Base-by-base conservation (phyloP, 2,797 vertebrate genomes). In the Trachops cirrhosus region DNA sequence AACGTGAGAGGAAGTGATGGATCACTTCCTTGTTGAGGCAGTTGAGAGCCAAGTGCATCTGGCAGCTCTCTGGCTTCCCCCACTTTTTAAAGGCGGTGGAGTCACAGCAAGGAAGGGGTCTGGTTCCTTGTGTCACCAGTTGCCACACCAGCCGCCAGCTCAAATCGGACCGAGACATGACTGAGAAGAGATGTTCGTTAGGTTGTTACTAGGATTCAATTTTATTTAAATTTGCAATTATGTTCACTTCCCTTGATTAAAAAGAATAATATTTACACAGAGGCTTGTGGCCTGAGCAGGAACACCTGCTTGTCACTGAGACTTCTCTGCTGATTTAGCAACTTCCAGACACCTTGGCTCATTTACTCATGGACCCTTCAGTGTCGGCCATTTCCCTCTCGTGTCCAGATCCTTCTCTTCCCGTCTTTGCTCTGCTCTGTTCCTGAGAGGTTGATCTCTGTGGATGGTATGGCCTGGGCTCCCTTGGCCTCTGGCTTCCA, bases 401-500 rank as follows among this genome's bases (percentile, higher is more conserved):
- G 29, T 15, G 7, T 32, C 41, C 44, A 41, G 48, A 18, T 7
- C 16, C 32, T 37, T 39, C 39, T 48, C 44, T 19, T 8, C 9
- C 5, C 39, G 6, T 54, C 39, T 44, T 44, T 15, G 3, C 46
- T 32, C 54, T 10, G 6, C 41, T 59, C 19, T 75, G 18, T 39
- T 44, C n/a, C 26, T 6, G 41, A 78, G 62, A 34, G 44, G 26
- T 26, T n/a, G 22, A 6, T 9, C 29, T 73, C 18, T 16, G 37
- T 21, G 74, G 39, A 12, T 57, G 14, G 18, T 9, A 0, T 0
- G 18, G 26, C 18, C 70, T 44, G 7, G 6, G 10, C 41, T 50
- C 26, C n/a, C 14, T 9, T 1, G 2, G 50, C 32, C n/a, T 18
- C 16, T 2, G 21, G 15, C 6, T 37, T n/a, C 24, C 24, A 0